These are phyloP conservation scores for Seriola rivoliana DNA, from an alignment of 2,113 vertebrate species.

Conservation along the genomic window DNA sequence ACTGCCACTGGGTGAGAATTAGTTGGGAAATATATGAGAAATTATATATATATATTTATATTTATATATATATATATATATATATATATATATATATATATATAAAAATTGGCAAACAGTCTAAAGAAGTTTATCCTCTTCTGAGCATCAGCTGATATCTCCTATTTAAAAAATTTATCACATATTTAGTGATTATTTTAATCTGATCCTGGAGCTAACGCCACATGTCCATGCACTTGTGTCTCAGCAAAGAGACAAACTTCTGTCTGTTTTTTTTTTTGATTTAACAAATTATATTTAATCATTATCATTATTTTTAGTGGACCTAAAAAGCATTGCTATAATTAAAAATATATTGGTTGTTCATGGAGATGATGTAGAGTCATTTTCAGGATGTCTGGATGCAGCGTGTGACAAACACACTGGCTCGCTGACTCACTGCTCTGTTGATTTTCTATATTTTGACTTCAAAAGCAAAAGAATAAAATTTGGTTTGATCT, in stretches of 20 bases:
- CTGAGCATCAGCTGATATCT: not conserved
- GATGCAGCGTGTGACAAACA: constrained; percentile 6
- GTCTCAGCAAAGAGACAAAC: no score
- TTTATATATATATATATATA: no score
- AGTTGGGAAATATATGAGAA: no score
- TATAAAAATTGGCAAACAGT: not conserved
- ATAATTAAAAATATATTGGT: constrained; percentile 46
- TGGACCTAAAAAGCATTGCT: constrained; percentile 8
- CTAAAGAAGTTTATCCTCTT: not conserved
- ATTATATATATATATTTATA: no score
- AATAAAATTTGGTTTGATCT: constrained; percentile 38
- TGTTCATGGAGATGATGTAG: constrained; percentile 18
- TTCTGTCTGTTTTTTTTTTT: no score
- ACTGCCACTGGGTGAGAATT: no score
- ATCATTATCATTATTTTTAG: constrained; percentile 13
- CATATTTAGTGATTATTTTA: not conserved
- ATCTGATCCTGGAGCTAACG: not conserved
- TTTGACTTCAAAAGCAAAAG: constrained; percentile 24
- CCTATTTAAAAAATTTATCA: not conserved
- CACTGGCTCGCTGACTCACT: not conserved
- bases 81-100: no score
- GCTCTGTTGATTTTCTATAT: constrained; percentile 11
- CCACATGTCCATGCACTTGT: no score
- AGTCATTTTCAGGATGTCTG: constrained; percentile 8
- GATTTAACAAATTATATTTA: no score